phyloP scores from a whole-genome alignment of 2,113 vertebrate genomes.

The Sigmodon hispidus region DNA sequence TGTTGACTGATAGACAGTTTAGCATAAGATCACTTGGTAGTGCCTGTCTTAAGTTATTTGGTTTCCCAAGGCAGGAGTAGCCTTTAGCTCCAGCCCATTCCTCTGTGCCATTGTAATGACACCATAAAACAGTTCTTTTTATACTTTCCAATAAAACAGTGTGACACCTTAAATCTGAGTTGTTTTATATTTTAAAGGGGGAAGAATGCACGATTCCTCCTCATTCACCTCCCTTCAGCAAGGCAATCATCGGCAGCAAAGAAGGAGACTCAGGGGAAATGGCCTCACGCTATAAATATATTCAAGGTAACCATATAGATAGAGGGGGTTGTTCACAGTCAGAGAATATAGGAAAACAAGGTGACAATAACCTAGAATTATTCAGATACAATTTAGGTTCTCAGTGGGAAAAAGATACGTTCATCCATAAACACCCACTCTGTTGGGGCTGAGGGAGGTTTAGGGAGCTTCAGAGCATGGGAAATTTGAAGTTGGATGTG shows the following conservation, averaged over 20 bases:
- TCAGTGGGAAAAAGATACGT: background rate
- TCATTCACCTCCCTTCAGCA: slow-evolving; percentile 61
- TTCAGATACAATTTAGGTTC: slow-evolving; percentile 48
- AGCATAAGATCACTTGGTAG: slow-evolving; percentile 70
- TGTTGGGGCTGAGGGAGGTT: background rate
- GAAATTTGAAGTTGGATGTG: background rate
- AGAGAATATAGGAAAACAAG: slow-evolving; percentile 68
- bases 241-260: slow-evolving; percentile 75
- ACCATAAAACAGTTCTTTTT: slow-evolving; percentile 80
- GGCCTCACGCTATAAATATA: slow-evolving; percentile 59
- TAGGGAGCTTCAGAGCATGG: background rate
- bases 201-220: slow-evolving; percentile 71
- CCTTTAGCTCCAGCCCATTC: slow-evolving; percentile 71
- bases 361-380: slow-evolving; percentile 78
- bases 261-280: slow-evolving; percentile 68
- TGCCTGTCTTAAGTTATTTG: slow-evolving; percentile 69
- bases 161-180: slow-evolving; percentile 80
- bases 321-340: slow-evolving; percentile 54
- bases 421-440: background rate
- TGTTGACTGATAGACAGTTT: slow-evolving; percentile 74
- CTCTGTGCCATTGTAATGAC: slow-evolving; percentile 76
- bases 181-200: slow-evolving; percentile 79
- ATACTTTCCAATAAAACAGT: slow-evolving; percentile 80
- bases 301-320: slow-evolving; percentile 69
- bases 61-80: slow-evolving; percentile 75